These are phyloP conservation scores for Colistium nudipinnis DNA, from an alignment of 2,113 vertebrate species.

Conservation along the genomic window DNA sequence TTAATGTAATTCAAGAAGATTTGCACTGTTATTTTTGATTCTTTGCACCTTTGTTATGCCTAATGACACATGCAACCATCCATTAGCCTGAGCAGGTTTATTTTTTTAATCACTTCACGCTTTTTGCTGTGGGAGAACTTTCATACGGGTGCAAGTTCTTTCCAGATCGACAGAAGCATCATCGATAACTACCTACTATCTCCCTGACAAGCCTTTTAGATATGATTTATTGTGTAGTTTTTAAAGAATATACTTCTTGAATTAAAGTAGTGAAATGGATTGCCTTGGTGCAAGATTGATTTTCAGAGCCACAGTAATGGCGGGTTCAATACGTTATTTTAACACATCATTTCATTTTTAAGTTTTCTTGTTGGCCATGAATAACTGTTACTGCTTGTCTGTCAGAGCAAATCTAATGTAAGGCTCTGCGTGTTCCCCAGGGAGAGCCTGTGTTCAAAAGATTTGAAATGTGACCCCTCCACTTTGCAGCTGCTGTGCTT, in stretches of 20 bases:
- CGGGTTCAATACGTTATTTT: background rate
- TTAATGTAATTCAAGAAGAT: background rate
- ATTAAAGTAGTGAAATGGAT: background rate
- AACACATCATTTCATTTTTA: background rate
- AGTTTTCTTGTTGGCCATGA: background rate
- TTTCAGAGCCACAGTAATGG: background rate
- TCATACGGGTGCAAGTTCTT: background rate
- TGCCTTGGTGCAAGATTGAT: background rate
- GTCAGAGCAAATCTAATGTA: constrained; percentile 8
- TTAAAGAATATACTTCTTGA: no score
- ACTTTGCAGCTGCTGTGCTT: constrained; percentile 1
- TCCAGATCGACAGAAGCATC: background rate
- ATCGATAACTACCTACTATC: background rate
- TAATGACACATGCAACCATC: background rate
- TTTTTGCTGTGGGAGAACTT: background rate
- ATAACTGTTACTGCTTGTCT: constrained; percentile 6
- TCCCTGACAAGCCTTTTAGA: background rate
- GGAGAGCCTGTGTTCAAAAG: background rate
- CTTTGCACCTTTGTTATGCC: background rate
- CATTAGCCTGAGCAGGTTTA: background rate
- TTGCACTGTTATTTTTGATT: background rate
- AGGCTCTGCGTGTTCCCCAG: background rate
- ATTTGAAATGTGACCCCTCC: background rate
- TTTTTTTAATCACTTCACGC: background rate
- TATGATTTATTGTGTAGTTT: no score